A percentile compares a stretch with the other conserved stretches of the same genome.
phyloP scores from a whole-genome alignment of 2,797 vertebrate genomes.

The Valencia hispanica region DNA sequence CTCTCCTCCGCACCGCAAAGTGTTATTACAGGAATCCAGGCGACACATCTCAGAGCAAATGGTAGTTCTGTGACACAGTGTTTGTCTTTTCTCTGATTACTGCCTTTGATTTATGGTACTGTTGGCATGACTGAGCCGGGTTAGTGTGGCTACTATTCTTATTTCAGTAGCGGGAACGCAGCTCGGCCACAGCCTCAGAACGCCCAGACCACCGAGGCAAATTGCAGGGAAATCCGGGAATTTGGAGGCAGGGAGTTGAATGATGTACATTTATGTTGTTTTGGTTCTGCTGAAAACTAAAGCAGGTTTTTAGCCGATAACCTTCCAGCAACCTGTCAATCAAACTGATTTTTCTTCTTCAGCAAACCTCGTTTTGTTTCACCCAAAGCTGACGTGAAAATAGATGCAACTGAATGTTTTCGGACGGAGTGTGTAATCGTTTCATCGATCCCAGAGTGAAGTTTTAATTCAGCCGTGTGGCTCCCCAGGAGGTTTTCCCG shows the following conservation, averaged over 20 bases:
- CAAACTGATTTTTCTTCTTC: neutral
- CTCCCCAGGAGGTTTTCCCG: slow-evolving; percentile 61
- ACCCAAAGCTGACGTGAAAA: slow-evolving; percentile 1
- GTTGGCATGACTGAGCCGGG: slow-evolving; percentile 35
- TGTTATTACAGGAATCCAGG: neutral
- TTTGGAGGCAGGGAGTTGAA: slow-evolving; percentile 5
- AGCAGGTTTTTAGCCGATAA: neutral
- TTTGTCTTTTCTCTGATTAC: slow-evolving; percentile 31
- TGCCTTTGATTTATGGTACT: slow-evolving; percentile 50
- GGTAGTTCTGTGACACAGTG: slow-evolving; percentile 15
- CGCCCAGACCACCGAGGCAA: slow-evolving; percentile 24
- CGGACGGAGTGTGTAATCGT: slow-evolving; percentile 22
- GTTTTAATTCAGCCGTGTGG: slow-evolving; percentile 44
- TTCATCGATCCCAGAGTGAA: slow-evolving; percentile 36
- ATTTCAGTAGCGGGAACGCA: slow-evolving; percentile 44
- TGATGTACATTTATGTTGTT: neutral
- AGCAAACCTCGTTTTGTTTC: neutral
- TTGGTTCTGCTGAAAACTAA: neutral
- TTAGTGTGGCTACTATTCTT: slow-evolving; percentile 29
- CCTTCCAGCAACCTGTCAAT: neutral
- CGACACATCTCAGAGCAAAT: neutral
- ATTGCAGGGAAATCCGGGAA: slow-evolving; percentile 17
- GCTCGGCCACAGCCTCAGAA: slow-evolving; percentile 12
- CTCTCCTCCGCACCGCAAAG: neutral
- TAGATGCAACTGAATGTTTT: slow-evolving; percentile 16